These are phyloP conservation scores for Palythoa heliodiscus DNA, from an alignment of 92 coral and sea anemone species.

Conservation along the genomic window DNA sequence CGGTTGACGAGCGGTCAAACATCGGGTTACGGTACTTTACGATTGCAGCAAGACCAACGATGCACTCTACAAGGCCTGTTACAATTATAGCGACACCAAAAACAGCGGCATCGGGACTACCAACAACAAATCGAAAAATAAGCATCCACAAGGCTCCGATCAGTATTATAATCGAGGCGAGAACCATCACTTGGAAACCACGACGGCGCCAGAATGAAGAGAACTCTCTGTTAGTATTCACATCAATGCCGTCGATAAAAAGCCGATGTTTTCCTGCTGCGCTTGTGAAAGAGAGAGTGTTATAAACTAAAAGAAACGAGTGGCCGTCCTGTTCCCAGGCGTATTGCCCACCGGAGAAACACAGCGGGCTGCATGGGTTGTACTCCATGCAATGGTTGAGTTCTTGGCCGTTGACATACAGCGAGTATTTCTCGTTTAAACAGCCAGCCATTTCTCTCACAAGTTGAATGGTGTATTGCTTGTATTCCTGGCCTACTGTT, in stretches of 20 bases:
- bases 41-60: constrained; percentile 33
- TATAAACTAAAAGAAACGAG: constrained; percentile 53
- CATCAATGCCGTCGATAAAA: constrained; percentile 66
- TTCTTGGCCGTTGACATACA: constrained; percentile 63
- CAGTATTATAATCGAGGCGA: constrained; percentile 43
- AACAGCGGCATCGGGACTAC: constrained; percentile 20
- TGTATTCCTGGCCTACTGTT: constrained; percentile 42
- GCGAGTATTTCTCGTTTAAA: constrained; percentile 55
- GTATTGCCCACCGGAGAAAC: constrained; percentile 65
- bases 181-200: constrained; percentile 49
- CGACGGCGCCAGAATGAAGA: constrained; percentile 61
- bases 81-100: constrained; percentile 37
- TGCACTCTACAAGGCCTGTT: constrained; percentile 35
- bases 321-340: constrained; percentile 71
- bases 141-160: constrained; percentile 43
- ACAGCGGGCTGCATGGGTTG: constrained; percentile 70
- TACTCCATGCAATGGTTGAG: constrained; percentile 45
- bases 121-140: constrained; percentile 37
- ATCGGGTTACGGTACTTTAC: constrained; percentile 29
- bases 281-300: constrained; percentile 54
- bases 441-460: constrained; percentile 61
- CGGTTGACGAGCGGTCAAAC: constrained; percentile 24
- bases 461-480: constrained; percentile 58
- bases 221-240: constrained; percentile 61
- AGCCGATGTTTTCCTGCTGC: constrained; percentile 59